Conservation (phyloP, 1,140 invertebrate species). For the Saccostrea echinata region DNA sequence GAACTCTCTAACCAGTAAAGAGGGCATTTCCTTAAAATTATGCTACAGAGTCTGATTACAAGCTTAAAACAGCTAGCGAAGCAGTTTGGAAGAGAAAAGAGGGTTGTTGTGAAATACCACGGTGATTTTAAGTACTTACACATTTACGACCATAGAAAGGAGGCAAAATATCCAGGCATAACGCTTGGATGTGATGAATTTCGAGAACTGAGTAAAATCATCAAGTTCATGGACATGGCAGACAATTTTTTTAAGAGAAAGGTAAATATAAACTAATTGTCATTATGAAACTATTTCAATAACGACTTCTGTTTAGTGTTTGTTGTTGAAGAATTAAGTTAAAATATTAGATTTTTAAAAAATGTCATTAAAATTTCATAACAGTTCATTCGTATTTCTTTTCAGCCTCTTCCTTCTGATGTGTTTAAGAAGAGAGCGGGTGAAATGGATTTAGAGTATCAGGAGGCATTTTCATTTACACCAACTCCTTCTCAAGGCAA, state of each 20-base stretch:
- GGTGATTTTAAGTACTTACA: background rate
- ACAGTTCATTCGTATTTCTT: background rate
- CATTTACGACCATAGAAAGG: background rate
- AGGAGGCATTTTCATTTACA: background rate
- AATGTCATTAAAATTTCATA: background rate
- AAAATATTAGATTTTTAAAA: background rate
- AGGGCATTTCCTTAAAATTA: too few relatives aligned
- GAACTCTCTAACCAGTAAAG: conserved; percentile 8
- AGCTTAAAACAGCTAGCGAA: background rate
- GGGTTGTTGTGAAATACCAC: background rate
- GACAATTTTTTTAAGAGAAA: background rate
- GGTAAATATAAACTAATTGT: background rate
- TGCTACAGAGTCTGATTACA: background rate
- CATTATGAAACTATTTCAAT: background rate
- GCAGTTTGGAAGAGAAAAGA: background rate
- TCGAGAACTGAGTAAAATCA: background rate
- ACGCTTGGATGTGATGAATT: background rate
- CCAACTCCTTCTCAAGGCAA: background rate
- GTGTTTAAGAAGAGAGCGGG: background rate
- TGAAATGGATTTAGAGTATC: background rate
- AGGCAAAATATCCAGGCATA: background rate
- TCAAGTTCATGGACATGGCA: background rate
- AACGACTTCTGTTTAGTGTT: too few relatives aligned
- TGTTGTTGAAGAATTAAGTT: background rate
- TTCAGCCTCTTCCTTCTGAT: background rate